Conservation (phyloP, 2,888 invertebrate genomes). For the Microchrysa polita region DNA sequence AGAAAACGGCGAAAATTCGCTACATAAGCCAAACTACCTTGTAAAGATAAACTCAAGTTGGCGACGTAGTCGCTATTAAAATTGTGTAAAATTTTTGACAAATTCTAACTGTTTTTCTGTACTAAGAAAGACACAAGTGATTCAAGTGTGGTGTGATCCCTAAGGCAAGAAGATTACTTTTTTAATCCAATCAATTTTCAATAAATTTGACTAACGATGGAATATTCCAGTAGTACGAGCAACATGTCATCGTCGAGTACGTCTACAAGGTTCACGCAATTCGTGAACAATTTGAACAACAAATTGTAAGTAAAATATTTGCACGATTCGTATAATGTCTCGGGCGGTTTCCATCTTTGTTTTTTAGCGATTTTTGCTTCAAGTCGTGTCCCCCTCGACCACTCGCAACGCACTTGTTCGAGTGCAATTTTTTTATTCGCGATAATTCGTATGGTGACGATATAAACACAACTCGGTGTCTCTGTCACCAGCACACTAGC, state of each 20-base stretch:
- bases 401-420: neutral
- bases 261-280: slow-evolving; percentile 50
- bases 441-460: neutral
- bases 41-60: neutral
- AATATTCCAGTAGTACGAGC: slow-evolving; percentile 54
- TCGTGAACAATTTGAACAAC: slow-evolving; percentile 57
- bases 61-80: neutral
- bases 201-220: slow-evolving; percentile 46
- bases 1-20: slow-evolving; percentile 8
- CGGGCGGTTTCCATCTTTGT: neutral
- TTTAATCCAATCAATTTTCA: slow-evolving; percentile 10
- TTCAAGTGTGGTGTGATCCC: too few species aligned
- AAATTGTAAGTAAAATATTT: slow-evolving; percentile 59
- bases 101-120: slow-evolving; percentile 16
- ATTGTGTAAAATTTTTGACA: slow-evolving; percentile 20
- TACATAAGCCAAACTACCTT: neutral
- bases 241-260: slow-evolving; percentile 11
- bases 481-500: neutral
- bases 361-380: neutral
- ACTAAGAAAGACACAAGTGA: neutral
- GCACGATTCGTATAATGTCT: neutral
- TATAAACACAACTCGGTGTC: too few species aligned
- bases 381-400: neutral
- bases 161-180: slow-evolving; percentile 10
- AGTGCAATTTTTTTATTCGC: too few species aligned